Evolutionary conservation across 2,797 vertebrate genomes (phyloP).

Genomic region (Glossophaga mutica): DNA sequence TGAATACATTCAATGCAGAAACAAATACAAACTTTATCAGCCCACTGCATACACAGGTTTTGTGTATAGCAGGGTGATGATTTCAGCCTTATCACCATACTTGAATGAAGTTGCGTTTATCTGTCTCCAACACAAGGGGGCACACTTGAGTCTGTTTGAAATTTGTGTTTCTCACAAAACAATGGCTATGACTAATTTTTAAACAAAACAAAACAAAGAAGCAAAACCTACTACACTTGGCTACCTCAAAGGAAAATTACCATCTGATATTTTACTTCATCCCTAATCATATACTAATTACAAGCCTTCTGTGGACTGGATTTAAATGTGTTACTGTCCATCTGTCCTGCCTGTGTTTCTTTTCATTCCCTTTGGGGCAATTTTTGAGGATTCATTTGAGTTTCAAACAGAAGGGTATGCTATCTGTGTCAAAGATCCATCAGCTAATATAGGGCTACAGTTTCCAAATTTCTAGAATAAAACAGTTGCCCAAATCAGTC

Average conservation of each 20-base stretch:
- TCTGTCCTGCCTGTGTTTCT: not conserved
- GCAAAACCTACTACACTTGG: not conserved
- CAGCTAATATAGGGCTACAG: not conserved
- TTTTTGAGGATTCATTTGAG: not conserved
- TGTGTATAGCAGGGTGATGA: not conserved
- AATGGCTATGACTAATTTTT: not conserved
- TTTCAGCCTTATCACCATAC: not conserved
- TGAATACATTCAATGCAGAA: not conserved
- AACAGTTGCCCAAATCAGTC: not conserved
- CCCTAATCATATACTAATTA: not conserved
- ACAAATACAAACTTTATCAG: not conserved
- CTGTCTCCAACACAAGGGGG: slow-evolving; percentile 33
- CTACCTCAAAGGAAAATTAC: not conserved
- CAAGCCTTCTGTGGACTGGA: not conserved
- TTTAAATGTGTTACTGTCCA: not conserved
- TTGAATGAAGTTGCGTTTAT: not conserved
- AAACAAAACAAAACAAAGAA: not conserved
- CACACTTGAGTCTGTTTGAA: slow-evolving; percentile 29
- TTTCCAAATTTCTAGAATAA: not conserved
- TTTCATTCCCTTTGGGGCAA: not conserved
- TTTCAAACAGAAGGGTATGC: not conserved
- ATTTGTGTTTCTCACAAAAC: not conserved
- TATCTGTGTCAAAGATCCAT: not conserved
- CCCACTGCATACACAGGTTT: not conserved
- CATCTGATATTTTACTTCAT: not conserved